Evolutionary conservation across 2,888 invertebrate genomes (phyloP), one percentile per base, ranked within the genome.

Genomic region (Cheilosia vulpina): DNA sequence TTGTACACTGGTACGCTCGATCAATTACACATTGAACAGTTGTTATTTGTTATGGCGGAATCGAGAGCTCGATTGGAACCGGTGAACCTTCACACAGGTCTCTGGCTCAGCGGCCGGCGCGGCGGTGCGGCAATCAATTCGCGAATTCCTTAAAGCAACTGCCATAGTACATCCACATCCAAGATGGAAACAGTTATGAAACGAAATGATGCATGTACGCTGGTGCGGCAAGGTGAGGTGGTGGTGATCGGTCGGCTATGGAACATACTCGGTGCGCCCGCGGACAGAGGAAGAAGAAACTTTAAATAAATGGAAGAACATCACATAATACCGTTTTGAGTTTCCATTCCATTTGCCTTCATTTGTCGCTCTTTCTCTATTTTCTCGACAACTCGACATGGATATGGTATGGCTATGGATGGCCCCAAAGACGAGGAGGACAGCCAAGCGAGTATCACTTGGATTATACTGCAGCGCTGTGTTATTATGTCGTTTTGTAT

Each of bases 341-440:
- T 81, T 81, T 85, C 85, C 85, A 85, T 85, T 85, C 85, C 81
- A 81, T 85, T 85, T 81, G 85, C 55, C 81, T 85, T 69, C 81
- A 85, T 85, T 85, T 85, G 85, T 85, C 81, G 85, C 62, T 80
- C 38, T 80, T 81, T 85, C 52, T 68, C 81, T 62, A 62, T 85
- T 72, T 68, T 72, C 76, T 80, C 68, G 71, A n/a, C 66, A 71
- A 53, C 41, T 21, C 31, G 50, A n/a, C 17, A 47, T 47, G 52
- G 41, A 55, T 9, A 31, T 24, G 38, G 13, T 4, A 2, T 31
- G 31, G 31, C 0, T 31, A 7, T 38, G 19, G 27, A 53, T 45
- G n/a, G 52, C 53, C 78, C 27, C 55, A 68, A 45, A n/a, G 71
- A 7, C 38, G 57, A 53, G 13, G 60, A 43, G 34, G 65, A 53